phyloP scores from a whole-genome alignment of 2,888 invertebrate species.

The Gnatocerus cornutus region DNA sequence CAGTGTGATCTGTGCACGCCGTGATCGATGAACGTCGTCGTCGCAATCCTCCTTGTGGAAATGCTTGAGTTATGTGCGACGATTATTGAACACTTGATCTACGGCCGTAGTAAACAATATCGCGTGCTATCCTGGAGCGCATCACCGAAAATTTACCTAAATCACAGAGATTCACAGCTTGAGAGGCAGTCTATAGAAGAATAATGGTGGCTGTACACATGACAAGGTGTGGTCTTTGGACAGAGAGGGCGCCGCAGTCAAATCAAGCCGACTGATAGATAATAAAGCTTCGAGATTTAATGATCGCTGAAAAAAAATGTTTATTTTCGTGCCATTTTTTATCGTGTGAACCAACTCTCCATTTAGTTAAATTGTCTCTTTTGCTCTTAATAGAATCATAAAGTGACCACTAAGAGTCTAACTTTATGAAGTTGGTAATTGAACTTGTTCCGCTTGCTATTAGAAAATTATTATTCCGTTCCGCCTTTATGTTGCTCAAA shows the following conservation, averaged over 20 bases:
- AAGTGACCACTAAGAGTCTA: neutral
- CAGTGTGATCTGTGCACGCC: conserved; percentile 59
- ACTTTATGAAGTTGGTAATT: conserved; percentile 13
- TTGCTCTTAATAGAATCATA: conserved; percentile 2
- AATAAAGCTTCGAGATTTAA: conserved; percentile 13
- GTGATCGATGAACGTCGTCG: conserved; percentile 61
- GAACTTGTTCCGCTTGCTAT: conserved; percentile 14
- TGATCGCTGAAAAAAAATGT: neutral
- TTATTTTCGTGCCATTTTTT: no score
- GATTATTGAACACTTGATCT: conserved; percentile 38
- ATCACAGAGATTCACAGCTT: conserved; percentile 18
- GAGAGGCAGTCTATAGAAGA: conserved; percentile 18
- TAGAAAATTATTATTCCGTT: conserved; percentile 24
- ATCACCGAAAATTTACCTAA: conserved; percentile 25
- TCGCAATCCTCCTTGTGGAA: conserved; percentile 57
- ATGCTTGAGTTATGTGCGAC: conserved; percentile 64
- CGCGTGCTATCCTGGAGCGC: conserved; percentile 25
- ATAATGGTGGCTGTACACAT: conserved; percentile 3
- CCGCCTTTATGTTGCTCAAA: conserved; percentile 15
- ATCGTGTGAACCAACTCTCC: no score
- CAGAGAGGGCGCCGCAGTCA: conserved; percentile 10
- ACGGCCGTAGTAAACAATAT: conserved; percentile 12
- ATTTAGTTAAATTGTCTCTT: no score
- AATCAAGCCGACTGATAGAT: conserved; percentile 1
- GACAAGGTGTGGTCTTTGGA: conserved; percentile 20